Conservation (phyloP, 2,797 vertebrate species). For the Capromys pilorides region DNA sequence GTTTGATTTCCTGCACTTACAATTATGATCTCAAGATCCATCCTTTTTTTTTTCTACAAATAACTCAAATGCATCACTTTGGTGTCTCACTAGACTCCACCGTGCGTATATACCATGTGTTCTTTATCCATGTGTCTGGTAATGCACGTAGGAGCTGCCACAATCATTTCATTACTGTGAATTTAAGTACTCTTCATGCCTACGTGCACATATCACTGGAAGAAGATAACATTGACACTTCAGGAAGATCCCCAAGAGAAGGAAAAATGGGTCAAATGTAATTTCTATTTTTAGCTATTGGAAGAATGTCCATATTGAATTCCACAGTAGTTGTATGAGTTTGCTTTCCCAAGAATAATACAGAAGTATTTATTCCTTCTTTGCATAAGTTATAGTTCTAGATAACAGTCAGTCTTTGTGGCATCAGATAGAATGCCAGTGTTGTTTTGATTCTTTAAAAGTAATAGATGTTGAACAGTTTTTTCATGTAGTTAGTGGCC, state of each 20-base stretch:
- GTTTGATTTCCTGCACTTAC: background rate
- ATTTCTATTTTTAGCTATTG: background rate
- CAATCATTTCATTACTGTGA: background rate
- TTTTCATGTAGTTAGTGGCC: background rate
- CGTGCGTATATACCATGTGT: background rate
- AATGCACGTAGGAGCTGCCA: background rate
- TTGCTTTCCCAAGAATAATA: background rate
- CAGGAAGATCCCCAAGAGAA: background rate
- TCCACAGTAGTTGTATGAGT: background rate
- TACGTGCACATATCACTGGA: background rate
- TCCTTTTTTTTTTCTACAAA: background rate
- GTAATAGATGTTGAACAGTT: background rate
- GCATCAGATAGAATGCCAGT: background rate
- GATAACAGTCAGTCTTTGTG: background rate
- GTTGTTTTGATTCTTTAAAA: background rate
- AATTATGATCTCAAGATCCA: background rate
- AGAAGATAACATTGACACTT: background rate
- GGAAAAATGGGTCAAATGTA: background rate
- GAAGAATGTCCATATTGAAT: background rate
- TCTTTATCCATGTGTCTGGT: background rate
- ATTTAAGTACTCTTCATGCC: background rate
- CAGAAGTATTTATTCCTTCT: background rate
- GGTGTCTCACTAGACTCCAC: background rate
- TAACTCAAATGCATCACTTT: background rate
- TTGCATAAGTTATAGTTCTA: background rate